A percentile compares a stretch with the other conserved stretches of the same genome.
phyloP scores from a whole-genome alignment of 1,140 invertebrate species.

The Notospermus geniculatus region DNA sequence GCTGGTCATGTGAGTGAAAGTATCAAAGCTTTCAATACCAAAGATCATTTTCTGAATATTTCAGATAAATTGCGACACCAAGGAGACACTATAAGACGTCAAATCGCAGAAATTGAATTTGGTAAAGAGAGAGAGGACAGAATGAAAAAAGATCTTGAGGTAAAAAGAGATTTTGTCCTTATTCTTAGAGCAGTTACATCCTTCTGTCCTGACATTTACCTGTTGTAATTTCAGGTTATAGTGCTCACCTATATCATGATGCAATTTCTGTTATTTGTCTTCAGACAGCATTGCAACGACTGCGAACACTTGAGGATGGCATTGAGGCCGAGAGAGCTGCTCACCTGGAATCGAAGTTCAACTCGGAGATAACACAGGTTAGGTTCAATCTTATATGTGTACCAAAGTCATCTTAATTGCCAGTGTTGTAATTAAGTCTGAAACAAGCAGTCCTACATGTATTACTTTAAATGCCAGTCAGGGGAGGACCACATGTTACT shows the following conservation, averaged over 20 bases:
- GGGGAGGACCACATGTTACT: too few species aligned
- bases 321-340: conserved; percentile 50
- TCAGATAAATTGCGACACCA: conserved; percentile 37
- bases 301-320: conserved; percentile 41
- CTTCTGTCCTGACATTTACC: too few species aligned
- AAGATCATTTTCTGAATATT: too few species aligned
- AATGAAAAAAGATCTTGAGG: conserved; percentile 47
- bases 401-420: neutral
- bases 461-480: too few species aligned
- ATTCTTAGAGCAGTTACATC: too few species aligned
- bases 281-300: conserved; percentile 34
- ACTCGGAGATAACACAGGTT: conserved; percentile 54
- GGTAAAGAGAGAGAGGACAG: conserved; percentile 43
- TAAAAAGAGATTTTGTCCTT: conserved; percentile 15
- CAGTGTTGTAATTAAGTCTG: neutral
- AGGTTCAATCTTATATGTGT: too few species aligned
- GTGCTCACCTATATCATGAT: too few species aligned
- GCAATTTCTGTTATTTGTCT: conserved; percentile 14
- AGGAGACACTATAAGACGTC: conserved; percentile 33
- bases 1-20: too few species aligned
- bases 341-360: conserved; percentile 53
- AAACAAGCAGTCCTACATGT: too few species aligned
- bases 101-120: conserved; percentile 40
- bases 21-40: neutral
- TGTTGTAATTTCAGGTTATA: too few species aligned